Evolutionary conservation across 30 jellyfish, hydroid and myxozoan genomes (phyloP).

Genomic region (Aurelia sp.): DNA sequence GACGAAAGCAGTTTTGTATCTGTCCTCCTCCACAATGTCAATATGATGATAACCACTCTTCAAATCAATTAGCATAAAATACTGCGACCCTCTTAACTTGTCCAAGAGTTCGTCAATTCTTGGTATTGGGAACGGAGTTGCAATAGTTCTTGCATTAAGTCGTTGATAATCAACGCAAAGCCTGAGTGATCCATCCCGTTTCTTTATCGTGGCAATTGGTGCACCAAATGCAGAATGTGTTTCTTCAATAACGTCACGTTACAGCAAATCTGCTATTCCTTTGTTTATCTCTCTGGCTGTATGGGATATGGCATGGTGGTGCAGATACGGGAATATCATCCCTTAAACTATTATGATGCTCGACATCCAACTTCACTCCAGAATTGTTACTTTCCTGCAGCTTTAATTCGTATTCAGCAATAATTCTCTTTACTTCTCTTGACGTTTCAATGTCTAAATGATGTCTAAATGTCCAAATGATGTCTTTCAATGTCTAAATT

Average conservation of each 20-base stretch:
- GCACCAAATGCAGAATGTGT: neutral
- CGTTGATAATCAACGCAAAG: neutral
- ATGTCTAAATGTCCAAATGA: neutral
- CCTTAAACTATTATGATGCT: neutral
- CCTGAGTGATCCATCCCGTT: neutral
- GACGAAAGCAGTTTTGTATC: constrained; percentile 5
- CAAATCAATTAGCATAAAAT: neutral
- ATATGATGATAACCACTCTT: constrained; percentile 4
- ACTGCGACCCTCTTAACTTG: neutral
- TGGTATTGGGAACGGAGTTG: neutral
- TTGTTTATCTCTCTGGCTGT: constrained; percentile 8
- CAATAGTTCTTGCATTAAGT: neutral
- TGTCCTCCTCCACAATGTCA: neutral
- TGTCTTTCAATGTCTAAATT: too few species aligned
- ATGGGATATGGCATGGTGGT: constrained; percentile 32
- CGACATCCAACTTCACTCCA: neutral
- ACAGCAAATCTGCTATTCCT: neutral
- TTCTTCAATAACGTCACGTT: neutral
- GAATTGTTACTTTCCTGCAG: too few species aligned
- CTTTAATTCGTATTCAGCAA: too few species aligned
- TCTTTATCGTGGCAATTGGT: constrained; percentile 4
- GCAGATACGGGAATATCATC: constrained; percentile 12
- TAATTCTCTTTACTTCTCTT: neutral
- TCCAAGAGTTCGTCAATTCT: constrained; percentile 23
- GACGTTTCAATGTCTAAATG: neutral